phyloP scores from a whole-genome alignment of 2,888 invertebrate species.

The Andrena minutula region DNA sequence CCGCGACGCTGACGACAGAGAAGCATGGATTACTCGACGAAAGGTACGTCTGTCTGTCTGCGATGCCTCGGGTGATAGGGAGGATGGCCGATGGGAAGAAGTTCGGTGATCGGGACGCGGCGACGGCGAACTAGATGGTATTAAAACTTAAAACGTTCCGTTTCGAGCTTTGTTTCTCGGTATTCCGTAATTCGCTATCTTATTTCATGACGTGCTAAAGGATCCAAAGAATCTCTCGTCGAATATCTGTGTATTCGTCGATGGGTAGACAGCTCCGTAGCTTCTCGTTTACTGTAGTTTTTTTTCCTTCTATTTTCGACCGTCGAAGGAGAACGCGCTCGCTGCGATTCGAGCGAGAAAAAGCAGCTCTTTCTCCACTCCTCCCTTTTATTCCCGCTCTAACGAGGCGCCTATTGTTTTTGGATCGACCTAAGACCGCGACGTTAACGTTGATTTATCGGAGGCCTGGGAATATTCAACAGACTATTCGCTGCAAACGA shows the following conservation, averaged over 20 bases:
- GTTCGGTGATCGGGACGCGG: neutral
- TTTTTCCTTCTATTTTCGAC: neutral
- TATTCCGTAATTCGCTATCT: no score
- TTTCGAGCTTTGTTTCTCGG: no score
- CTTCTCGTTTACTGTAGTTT: neutral
- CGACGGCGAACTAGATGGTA: no score
- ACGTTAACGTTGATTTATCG: conserved; percentile 39
- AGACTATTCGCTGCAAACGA: conserved; percentile 42
- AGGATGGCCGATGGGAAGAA: no score
- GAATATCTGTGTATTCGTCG: no score
- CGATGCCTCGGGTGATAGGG: neutral
- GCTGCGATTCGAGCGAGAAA: neutral
- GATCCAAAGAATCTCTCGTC: no score
- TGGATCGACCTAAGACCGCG: conserved; percentile 29
- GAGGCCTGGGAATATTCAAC: conserved; percentile 36
- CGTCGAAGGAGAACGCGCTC: neutral
- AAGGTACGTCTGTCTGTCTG: conserved; percentile 71
- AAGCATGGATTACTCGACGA: conserved; percentile 78
- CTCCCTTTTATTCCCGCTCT: neutral
- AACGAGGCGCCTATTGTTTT: conserved; percentile 38
- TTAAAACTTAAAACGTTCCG: no score
- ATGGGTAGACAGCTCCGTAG: no score
- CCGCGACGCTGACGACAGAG: conserved; percentile 32
- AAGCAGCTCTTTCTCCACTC: neutral
- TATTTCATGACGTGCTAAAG: no score